Evolutionary conservation across 64 coral and sea anemone species (phyloP), one percentile per base, ranked within the genome.

Genomic region (Stylophora pistillata): DNA sequence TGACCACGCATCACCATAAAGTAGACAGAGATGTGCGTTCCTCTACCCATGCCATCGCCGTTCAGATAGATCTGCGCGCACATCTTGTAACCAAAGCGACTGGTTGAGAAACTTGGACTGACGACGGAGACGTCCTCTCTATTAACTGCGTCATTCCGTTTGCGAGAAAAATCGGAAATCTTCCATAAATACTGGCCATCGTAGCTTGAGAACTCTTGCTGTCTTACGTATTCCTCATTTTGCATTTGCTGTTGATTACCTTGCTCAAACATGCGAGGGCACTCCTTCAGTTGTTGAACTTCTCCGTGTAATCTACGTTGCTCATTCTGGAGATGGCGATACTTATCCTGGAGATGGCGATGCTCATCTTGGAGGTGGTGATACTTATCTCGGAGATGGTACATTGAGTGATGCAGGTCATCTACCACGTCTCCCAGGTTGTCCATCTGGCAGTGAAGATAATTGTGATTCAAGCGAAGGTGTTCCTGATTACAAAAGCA

Each of bases 71-170:
- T 15, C 27, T 76, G 88, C 29, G 88, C 88, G 27, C 76, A 89
- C 88, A 89, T 89, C 62, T 89, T 89, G 61, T 89, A 89, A 13
- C 88, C 88, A 72, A 80, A 77, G 41, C 74, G 88, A 71, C 73
- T 55, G 17, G 88, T 89, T 25, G 55, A 89, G 77, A 89, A 89
- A 11, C 52, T 41, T 14, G 88, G 88, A 30, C 88, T 89, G 76
- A 80, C 70, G 88, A 89, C 79, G 15, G 88, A 89, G 52, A 81
- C 56, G 11, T 79, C 60, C 10, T 77, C 76, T 55, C 88, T 76
- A 29, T 34, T 79, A 31, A 73, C 68, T 28, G 88, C 88, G 25
- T 89, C 88, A 37, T 63, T 74, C 9, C 88, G 37, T 53, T 65
- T 89, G 17, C 77, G 77, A 31, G 88, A 76, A 21, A 62, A 76